Percentiles rank a stretch among this genome's conserved stretches.
Evolutionary conservation across 2,888 invertebrate genomes (phyloP).

Genomic region (Callyntrura sp.): DNA sequence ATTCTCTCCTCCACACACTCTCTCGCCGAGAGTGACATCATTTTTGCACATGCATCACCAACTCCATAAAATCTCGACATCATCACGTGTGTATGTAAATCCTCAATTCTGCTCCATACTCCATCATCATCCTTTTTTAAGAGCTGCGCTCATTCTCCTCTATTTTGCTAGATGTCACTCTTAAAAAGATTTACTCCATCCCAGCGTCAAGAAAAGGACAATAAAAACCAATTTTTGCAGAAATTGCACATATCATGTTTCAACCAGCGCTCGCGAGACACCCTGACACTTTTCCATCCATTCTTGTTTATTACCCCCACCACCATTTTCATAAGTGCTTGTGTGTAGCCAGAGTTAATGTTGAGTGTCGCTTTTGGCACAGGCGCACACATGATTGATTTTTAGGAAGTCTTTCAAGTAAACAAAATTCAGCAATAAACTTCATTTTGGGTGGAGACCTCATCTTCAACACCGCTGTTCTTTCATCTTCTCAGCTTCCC

Average conservation of each 20-base stretch:
- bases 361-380: no score
- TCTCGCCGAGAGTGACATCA: slow-evolving; percentile 37
- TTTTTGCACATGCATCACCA: neutral
- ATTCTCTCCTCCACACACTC: neutral
- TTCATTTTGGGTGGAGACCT: neutral
- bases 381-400: no score
- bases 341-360: no score
- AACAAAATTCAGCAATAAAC: slow-evolving; percentile 16
- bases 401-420: neutral
- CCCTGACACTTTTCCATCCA: no score
- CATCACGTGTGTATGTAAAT: slow-evolving; percentile 2
- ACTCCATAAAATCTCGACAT: neutral
- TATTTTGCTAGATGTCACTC: slow-evolving; percentile 10
- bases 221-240: neutral
- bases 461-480: no score
- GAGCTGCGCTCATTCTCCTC: no score
- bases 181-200: slow-evolving; percentile 35
- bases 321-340: no score
- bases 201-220: no score
- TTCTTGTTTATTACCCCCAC: neutral
- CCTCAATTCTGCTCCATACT: neutral
- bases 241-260: neutral
- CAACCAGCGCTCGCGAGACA: no score
- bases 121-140: no score
- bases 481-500: neutral